Evolutionary conservation across 2,888 invertebrate species (phyloP).

Genomic region (Troilus luridus): DNA sequence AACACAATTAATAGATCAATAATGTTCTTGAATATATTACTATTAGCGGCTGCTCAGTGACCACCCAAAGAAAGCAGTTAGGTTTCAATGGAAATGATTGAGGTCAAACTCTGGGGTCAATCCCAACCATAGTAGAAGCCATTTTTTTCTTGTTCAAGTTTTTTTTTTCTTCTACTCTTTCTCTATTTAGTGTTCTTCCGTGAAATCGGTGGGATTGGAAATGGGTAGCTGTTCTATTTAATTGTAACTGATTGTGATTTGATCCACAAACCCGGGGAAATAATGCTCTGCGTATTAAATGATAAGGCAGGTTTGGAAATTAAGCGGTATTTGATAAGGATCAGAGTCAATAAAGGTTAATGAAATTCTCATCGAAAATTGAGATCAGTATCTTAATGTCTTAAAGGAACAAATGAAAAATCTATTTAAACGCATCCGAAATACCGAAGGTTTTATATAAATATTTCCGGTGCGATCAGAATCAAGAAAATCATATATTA

Average conservation of each 20-base stretch:
- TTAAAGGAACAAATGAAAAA: too few species aligned
- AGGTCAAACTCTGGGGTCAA: constrained; percentile 9
- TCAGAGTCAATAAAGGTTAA: not conserved
- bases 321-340: not conserved
- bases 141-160: not conserved
- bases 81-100: not conserved
- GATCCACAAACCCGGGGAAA: not conserved
- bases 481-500: too few species aligned
- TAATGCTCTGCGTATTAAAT: not conserved
- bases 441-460: too few species aligned
- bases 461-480: too few species aligned
- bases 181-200: not conserved
- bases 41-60: not conserved
- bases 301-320: not conserved
- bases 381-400: too few species aligned
- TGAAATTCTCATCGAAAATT: not conserved
- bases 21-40: not conserved
- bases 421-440: too few species aligned
- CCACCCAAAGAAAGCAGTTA: not conserved
- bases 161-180: not conserved
- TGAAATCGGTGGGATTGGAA: not conserved
- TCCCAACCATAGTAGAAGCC: not conserved
- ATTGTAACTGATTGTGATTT: not conserved
- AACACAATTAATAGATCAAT: not conserved
- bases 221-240: not conserved